Conservation (phyloP, 2,888 invertebrate species). For the Apamea crenata region DNA sequence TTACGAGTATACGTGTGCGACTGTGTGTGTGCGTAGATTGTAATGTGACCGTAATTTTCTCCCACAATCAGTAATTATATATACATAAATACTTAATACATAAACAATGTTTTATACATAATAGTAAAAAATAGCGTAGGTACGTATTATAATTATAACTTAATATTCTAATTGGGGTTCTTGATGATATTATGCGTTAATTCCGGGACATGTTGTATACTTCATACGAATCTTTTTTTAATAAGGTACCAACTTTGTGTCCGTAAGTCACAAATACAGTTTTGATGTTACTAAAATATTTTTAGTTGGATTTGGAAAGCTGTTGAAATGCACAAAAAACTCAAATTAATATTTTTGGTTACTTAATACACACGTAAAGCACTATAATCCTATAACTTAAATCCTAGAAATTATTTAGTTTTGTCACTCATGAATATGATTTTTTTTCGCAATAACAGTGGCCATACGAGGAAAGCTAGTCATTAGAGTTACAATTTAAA, state of each 20-base stretch:
- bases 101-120: no score
- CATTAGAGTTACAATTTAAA: slow-evolving; percentile 89
- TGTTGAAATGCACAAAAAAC: slow-evolving; percentile 39
- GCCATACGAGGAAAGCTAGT: slow-evolving; percentile 90
- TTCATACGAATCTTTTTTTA: not conserved
- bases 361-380: slow-evolving; percentile 67
- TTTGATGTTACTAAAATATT: not conserved
- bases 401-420: slow-evolving; percentile 62
- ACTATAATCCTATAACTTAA: slow-evolving; percentile 62
- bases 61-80: no score
- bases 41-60: no score
- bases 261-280: not conserved
- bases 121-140: no score
- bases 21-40: no score
- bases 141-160: no score
- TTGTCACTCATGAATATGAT: slow-evolving; percentile 65
- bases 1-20: no score
- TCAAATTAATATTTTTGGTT: slow-evolving; percentile 64
- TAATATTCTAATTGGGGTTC: no score
- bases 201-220: not conserved
- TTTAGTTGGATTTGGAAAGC: not conserved
- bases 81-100: no score
- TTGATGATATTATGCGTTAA: no score
- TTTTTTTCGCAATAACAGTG: slow-evolving; percentile 79
- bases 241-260: not conserved